Evolutionary conservation across 2,888 invertebrate species (phyloP).

Genomic region (Aspidiotus rigidus): DNA sequence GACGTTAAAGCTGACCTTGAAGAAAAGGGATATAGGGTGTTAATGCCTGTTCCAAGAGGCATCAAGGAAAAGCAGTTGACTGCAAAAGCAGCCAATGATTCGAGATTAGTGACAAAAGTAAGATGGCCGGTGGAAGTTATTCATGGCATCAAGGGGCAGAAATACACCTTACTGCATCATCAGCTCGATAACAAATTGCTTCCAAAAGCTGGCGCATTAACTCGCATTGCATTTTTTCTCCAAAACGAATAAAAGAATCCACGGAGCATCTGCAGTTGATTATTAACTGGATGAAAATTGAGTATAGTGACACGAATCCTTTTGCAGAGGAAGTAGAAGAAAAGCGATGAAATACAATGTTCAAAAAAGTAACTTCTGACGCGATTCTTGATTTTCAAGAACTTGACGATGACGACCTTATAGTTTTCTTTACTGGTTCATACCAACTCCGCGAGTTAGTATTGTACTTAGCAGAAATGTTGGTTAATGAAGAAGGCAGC

Average conservation of each 20-base stretch:
- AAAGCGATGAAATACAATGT: no score
- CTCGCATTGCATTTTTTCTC: background rate
- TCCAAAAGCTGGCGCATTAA: background rate
- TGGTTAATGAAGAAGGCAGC: no score
- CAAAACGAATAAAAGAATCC: background rate
- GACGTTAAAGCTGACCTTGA: constrained; percentile 37
- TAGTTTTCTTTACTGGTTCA: no score
- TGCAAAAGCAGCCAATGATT: background rate
- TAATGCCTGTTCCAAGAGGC: constrained; percentile 40
- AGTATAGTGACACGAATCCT: background rate
- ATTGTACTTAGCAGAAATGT: no score
- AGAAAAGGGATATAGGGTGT: constrained; percentile 34
- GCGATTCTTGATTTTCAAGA: no score
- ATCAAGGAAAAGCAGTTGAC: constrained; percentile 37
- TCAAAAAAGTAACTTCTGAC: no score
- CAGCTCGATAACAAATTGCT: constrained; percentile 1
- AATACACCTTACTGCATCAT: background rate
- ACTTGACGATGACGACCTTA: no score
- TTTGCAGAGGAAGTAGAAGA: background rate
- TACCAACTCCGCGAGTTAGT: no score
- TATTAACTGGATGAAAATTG: background rate
- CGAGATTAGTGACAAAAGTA: background rate
- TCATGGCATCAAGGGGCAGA: background rate
- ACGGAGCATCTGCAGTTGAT: no score
- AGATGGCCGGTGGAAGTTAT: constrained; percentile 7